phyloP scores from a whole-genome alignment of 2,113 vertebrate species.

The Hippopotamus amphibius region DNA sequence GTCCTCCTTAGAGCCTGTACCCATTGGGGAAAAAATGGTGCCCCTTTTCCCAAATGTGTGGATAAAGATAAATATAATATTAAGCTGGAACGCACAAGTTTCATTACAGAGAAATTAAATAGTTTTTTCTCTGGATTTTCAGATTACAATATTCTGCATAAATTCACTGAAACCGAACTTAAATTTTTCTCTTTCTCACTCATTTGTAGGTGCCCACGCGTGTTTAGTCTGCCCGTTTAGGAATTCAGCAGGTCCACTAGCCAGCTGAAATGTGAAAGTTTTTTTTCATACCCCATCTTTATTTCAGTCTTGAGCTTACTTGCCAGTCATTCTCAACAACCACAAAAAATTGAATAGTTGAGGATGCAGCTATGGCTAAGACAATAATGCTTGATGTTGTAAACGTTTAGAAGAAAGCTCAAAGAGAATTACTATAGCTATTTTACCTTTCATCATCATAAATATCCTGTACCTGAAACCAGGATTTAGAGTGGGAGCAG shows the following conservation, averaged over 20 bases:
- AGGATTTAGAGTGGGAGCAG: neutral
- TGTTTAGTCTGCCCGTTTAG: neutral
- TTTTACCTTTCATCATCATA: neutral
- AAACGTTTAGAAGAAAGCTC: neutral
- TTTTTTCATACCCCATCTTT: neutral
- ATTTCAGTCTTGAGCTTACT: conserved; percentile 12
- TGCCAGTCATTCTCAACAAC: neutral
- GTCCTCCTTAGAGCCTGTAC: neutral
- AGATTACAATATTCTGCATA: conserved; percentile 24
- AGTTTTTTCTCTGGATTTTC: neutral
- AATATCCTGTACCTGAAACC: neutral
- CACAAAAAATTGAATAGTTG: neutral
- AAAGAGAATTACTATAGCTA: neutral
- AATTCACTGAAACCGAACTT: neutral
- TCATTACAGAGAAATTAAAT: neutral
- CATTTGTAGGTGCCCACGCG: neutral
- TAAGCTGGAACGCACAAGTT: neutral
- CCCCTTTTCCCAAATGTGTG: neutral
- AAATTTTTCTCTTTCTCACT: neutral
- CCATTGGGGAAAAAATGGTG: neutral
- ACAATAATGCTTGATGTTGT: neutral
- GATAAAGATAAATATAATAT: neutral
- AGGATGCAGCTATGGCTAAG: neutral
- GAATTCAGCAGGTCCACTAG: neutral
- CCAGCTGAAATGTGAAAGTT: neutral